Conservation (phyloP, 2,797 vertebrate genomes). For the Tiaroga cobitis region DNA sequence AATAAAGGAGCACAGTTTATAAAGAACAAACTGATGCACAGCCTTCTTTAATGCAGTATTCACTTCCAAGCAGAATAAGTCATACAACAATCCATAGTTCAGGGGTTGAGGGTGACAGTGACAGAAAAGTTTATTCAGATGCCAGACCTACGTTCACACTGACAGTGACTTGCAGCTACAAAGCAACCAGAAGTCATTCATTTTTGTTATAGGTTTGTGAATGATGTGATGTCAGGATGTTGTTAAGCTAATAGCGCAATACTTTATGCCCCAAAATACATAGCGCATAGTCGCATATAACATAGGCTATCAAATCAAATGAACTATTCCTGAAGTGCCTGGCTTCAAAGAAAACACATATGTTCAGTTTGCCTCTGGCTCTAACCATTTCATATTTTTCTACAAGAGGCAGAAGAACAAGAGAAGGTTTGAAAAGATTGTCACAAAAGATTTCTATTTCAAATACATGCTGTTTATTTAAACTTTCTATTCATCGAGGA, state of each 20-base stretch:
- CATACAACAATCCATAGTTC: not conserved
- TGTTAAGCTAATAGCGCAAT: not conserved
- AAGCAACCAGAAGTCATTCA: not conserved
- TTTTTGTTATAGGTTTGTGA: not conserved
- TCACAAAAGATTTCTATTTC: not conserved
- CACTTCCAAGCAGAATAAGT: slow-evolving; percentile 13
- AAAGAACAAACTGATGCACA: slow-evolving; percentile 13
- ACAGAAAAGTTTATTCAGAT: not conserved
- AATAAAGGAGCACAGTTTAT: slow-evolving; percentile 6
- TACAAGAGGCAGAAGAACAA: not conserved
- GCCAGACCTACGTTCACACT: not conserved
- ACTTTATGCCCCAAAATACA: not conserved
- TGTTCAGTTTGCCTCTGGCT: not conserved
- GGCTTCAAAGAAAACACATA: not conserved
- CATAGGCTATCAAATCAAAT: not conserved
- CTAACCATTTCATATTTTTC: not conserved
- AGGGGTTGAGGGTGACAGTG: not conserved
- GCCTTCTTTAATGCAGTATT: slow-evolving; percentile 9
- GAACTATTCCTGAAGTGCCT: not conserved
- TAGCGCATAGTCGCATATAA: not conserved
- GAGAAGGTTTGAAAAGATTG: slow-evolving; percentile 1
- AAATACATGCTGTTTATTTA: not conserved
- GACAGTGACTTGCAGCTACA: not conserved
- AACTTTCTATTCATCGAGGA: not conserved
- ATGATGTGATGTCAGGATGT: not conserved